Evolutionary conservation across 2,888 invertebrate species (phyloP), one percentile per base, ranked within the genome.

Genomic region (Tetranychus truncatus): DNA sequence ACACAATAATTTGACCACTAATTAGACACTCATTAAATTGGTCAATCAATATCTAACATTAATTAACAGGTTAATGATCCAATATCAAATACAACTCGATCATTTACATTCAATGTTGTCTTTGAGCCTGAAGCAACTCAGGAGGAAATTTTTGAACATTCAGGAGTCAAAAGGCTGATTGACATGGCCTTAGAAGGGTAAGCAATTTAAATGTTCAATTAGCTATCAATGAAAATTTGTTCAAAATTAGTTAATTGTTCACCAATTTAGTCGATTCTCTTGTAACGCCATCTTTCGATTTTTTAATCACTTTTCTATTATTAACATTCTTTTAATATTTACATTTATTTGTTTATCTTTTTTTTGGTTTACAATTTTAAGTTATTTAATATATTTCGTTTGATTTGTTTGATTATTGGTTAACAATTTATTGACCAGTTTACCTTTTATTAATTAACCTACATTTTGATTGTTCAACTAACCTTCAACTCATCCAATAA

Each of bases 101-200:
- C 91, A n/a, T 95, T 94, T 84, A 91, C 93, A 0, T 95, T 92
- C 83, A 95, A 95, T 81, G 93, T 93, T 21, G 92, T 93, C 71
- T 95, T 95, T 82, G 94, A 95, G 81, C 91, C 92, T 0, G 91
- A 91, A 9, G 92, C 95, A 0, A 89, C 89, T 0, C 88, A 88
- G 80, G 87, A 88, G 81, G 95, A 95, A 81, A 88, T 95, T 72
- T 85, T 95, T 77, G 91, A 93, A 82, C 91, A 90, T 84, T 93
- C 91, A 0, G 95, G 95, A 1, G 88, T 95, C 77, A 93, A 91
- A 81, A 86, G 91, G 74, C 88, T 95, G 20, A 88, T 95, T 76
- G 92, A 94, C 82, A 94, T 95, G 92, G 91, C 93, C 1, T 88
- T 95, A 66, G 92, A 93, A 82, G 95, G 95, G 34, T 84, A 79